Evolutionary conservation across 2,113 vertebrate genomes (phyloP).

Genomic region (Ellobius talpinus): DNA sequence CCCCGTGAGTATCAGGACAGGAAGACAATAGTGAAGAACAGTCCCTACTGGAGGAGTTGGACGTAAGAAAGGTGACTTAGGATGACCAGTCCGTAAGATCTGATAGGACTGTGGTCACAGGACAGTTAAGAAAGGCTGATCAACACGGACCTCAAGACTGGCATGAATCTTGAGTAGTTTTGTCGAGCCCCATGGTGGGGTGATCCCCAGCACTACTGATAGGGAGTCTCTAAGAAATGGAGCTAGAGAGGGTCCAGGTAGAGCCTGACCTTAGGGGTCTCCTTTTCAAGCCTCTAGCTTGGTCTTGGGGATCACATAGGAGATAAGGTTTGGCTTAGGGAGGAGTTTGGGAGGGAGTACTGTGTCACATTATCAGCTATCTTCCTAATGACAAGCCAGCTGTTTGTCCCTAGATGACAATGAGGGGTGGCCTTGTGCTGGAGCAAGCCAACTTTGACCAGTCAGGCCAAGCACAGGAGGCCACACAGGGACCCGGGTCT

Average conservation of each 20-base stretch:
- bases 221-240: not conserved
- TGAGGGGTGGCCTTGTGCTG: not conserved
- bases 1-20: not conserved
- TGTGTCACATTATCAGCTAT: too few relatives aligned
- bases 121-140: not conserved
- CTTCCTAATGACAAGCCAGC: not conserved
- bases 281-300: not conserved
- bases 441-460: not conserved
- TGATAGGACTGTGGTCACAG: not conserved
- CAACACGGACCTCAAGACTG: not conserved
- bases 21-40: not conserved
- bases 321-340: too few relatives aligned
- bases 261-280: not conserved
- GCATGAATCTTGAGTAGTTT: not conserved
- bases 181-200: too few relatives aligned
- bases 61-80: too few relatives aligned
- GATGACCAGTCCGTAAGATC: not conserved
- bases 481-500: not conserved
- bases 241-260: too few relatives aligned
- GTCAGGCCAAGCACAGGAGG: not conserved
- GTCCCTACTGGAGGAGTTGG: not conserved
- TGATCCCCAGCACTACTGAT: not conserved
- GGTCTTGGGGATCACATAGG: not conserved
- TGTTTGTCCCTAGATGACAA: not conserved
- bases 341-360: not conserved